phyloP scores from a whole-genome alignment of 2,113 vertebrate genomes.

The Chunga burmeisteri region DNA sequence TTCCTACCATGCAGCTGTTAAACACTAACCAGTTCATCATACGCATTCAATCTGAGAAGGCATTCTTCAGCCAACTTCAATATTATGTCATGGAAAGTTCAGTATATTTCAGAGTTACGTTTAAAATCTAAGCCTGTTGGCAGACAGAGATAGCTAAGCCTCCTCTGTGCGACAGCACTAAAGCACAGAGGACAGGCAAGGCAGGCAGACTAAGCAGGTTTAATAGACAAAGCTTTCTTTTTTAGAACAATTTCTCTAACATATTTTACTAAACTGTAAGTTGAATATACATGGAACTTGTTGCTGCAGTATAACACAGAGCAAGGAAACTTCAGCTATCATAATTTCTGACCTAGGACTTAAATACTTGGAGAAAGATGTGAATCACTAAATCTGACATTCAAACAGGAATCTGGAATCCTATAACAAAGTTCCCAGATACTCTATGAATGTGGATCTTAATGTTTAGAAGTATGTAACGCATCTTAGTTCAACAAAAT shows the following conservation, averaged over 20 bases:
- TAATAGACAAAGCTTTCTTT: neutral
- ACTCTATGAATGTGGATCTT: neutral
- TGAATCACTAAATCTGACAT: neutral
- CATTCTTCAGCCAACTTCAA: neutral
- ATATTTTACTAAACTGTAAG: neutral
- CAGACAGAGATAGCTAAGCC: neutral
- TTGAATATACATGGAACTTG: neutral
- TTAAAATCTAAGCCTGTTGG: neutral
- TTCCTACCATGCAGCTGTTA: neutral
- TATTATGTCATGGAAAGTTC: neutral
- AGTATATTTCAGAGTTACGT: neutral
- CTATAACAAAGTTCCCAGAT: neutral
- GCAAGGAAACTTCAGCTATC: neutral
- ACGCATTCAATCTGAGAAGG: neutral
- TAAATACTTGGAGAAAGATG: neutral
- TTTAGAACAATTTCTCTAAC: neutral
- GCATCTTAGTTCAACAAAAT: neutral
- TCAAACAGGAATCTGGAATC: neutral
- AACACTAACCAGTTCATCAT: neutral
- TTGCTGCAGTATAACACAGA: neutral
- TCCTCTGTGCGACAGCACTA: neutral
- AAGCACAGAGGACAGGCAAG: neutral
- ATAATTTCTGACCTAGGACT: neutral
- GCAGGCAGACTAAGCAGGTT: neutral
- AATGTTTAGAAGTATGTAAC: neutral